Conservation (phyloP, 2,888 invertebrate species). For the Ashinkailepas kermadecensis region DNA sequence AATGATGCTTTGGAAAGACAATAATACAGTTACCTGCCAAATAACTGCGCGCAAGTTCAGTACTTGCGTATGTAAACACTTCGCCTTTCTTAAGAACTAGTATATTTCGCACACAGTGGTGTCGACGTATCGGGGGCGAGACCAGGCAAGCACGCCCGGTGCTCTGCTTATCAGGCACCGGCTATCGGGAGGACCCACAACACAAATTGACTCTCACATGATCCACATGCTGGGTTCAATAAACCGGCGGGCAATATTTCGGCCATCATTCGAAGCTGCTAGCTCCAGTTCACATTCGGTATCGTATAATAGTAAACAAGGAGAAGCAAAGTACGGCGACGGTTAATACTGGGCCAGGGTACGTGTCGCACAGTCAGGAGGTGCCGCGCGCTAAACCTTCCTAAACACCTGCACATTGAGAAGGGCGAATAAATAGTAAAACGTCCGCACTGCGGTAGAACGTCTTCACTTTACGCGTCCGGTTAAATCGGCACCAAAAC, state of each 20-base stretch:
- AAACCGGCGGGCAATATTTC: too few species aligned
- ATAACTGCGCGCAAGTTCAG: too few species aligned
- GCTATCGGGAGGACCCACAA: neutral
- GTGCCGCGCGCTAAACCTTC: too few species aligned
- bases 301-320: neutral
- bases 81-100: conserved; percentile 9
- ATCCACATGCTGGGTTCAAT: neutral
- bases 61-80: too few species aligned
- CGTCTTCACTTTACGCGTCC: neutral
- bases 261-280: neutral
- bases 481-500: neutral
- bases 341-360: neutral
- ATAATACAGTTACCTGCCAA: too few species aligned
- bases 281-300: neutral
- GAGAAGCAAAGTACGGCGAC: neutral
- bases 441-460: neutral
- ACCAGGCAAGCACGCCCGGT: neutral
- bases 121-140: neutral
- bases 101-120: neutral
- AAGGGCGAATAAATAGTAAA: neutral
- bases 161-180: neutral
- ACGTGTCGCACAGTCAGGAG: neutral
- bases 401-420: neutral
- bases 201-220: neutral
- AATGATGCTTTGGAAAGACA: too few species aligned